Evolutionary conservation across 2,113 vertebrate species (phyloP).

Genomic region (Rattus rattus): DNA sequence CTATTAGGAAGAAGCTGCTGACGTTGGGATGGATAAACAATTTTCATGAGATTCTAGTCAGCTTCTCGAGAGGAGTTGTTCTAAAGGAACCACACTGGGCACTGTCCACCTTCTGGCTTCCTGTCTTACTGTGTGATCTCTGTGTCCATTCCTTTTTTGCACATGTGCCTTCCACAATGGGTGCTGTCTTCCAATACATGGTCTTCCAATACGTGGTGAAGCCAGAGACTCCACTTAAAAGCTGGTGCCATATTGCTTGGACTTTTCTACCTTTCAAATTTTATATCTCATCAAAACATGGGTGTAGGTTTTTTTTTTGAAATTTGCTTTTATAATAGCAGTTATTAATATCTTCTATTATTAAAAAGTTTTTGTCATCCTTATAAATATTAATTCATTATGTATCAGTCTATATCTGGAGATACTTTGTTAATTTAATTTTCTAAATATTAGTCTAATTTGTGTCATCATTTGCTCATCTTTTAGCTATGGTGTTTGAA

Average conservation of each 20-base stretch:
- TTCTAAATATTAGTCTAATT: neutral
- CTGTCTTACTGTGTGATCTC: neutral
- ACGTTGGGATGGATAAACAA: neutral
- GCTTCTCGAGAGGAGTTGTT: neutral
- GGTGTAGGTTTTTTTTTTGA: neutral
- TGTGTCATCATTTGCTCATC: neutral
- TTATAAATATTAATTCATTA: neutral
- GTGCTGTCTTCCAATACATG: neutral
- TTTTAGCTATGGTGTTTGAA: neutral
- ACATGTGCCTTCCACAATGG: neutral
- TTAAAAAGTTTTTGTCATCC: neutral
- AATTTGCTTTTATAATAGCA: neutral
- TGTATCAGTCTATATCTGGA: neutral
- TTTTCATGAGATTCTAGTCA: neutral
- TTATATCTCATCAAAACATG: neutral
- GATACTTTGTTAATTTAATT: neutral
- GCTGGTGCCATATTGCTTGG: neutral
- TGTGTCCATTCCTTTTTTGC: neutral
- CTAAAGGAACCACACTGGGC: neutral
- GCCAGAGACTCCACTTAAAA: neutral
- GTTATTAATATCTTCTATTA: neutral
- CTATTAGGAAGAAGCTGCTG: neutral
- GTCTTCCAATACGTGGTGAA: neutral
- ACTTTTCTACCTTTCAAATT: neutral
- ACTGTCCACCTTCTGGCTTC: neutral